Evolutionary conservation across 1,140 invertebrate genomes (phyloP), one percentile per base, ranked within the genome.

Genomic region (Cyclina sinensis): DNA sequence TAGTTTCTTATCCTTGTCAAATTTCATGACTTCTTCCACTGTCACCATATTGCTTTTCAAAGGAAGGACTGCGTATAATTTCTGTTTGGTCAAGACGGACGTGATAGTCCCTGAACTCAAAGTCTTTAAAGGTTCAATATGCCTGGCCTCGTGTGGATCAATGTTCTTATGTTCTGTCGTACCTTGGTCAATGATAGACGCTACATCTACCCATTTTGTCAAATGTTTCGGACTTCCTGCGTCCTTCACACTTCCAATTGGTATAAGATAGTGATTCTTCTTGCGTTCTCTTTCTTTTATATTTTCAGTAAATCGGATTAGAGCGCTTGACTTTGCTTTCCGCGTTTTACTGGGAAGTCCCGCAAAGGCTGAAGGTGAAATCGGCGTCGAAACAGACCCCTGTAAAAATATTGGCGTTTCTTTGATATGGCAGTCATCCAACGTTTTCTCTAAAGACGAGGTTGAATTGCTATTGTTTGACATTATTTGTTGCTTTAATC

Each of bases 141-240:
- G 2, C 21, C 65, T 70, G 30, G 32, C 30, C 27, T 70, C 12
- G 18, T 27, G 30, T 18, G 32, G 12, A 37, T 70, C 65, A 37
- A 70, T 37, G 24, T n/a, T 70, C 27, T 78, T 27, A 57, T 84
- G 82, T n/a, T 4, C 54, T 3, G 35, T n/a, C 18, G 30, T 48
- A 27, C 82, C 82, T 51, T 73, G 82, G 27, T 84, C 18, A 24
- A 84, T 51, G 9, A 84, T 51, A 24, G 82, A 84, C 30, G 82
- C 82, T 2, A 84, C 46, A 48, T 84, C 82, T 3, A 54, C n/a
- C 82, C 82, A 84, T 24, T 24, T 73, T 32, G n/a, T 24, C 30
- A 48, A 18, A 12, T 46, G 32, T 16, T 51, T 74, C n/a, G 48
- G 18, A 3, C 24, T 54, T n/a, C 65, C 30, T 11, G 39, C 48